Evolutionary conservation across 2,797 vertebrate species (phyloP).

Genomic region (Sparidentex hasta): DNA sequence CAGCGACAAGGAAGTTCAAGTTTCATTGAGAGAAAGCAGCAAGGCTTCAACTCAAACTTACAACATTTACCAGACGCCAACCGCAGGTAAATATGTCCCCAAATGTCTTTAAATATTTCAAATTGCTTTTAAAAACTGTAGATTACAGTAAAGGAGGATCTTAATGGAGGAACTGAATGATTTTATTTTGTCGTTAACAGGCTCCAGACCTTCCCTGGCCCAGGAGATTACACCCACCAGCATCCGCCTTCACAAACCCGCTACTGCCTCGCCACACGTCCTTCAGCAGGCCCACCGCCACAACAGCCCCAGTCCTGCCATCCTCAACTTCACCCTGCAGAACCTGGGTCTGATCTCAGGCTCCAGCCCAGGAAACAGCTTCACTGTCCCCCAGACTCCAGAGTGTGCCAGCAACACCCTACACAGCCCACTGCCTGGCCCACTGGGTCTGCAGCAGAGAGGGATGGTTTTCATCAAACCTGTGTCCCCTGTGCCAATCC

Average conservation of each 20-base stretch:
- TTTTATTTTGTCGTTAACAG: conserved; percentile 55
- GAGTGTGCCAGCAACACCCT: conserved; percentile 68
- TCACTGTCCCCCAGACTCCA: conserved; percentile 60
- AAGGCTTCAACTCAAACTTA: conserved; percentile 84
- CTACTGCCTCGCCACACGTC: conserved; percentile 78
- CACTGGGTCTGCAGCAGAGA: conserved; percentile 80
- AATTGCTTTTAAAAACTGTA: not conserved
- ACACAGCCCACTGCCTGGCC: conserved; percentile 71
- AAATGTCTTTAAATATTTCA: not conserved
- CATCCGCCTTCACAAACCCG: conserved; percentile 76
- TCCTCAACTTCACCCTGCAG: conserved; percentile 94
- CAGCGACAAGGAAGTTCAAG: conserved; percentile 78
- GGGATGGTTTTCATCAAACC: conserved; percentile 87
- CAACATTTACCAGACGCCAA: conserved; percentile 88
- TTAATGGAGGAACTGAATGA: not conserved
- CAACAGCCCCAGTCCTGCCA: conserved; percentile 88
- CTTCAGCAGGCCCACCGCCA: conserved; percentile 79
- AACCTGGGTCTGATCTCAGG: conserved; percentile 91
- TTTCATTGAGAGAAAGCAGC: conserved; percentile 75
- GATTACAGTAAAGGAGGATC: not conserved
- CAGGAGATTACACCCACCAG: conserved; percentile 85
- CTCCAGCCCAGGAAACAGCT: conserved; percentile 65
- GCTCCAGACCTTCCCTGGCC: conserved; percentile 69
- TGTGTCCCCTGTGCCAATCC: conserved; percentile 65
- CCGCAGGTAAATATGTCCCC: conserved; percentile 83